Base-by-base conservation (phyloP, 2,888 invertebrate species). In the Nemoura dubitans region DNA sequence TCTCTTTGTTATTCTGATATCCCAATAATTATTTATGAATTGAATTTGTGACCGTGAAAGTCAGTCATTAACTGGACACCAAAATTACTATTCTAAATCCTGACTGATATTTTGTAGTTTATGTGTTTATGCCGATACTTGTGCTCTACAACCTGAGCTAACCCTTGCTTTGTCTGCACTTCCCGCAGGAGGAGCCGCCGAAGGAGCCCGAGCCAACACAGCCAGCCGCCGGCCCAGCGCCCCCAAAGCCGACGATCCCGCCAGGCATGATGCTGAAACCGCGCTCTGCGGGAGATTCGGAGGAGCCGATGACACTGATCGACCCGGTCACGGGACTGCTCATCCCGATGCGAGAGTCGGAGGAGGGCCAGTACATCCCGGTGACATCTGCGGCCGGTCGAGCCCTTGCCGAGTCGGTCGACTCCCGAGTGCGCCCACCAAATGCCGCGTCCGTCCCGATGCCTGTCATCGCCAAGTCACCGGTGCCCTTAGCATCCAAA, bases 311-410 rank as follows among this genome's bases (percentile, higher is more conserved):
- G 89, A 94, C 94, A 2, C 90, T 96, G 26, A 95, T 96, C 80
- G 96, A 96, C 91, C 95, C 96, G 0, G 95, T 95, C 0, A 96
- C 96, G 0, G 96, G 96, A 0, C 92, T 95, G 89, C 91, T 96
- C 43, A 95, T 94, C 87, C 94, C 95, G 0, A 94, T 95, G 93
- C 92, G 94, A 89, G 95, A 95, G 89, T 94, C 94, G 83, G 95
- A 95, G 90, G 96, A 95, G 90, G 94, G 94, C 16, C 93, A 94
- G 89, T 95, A 95, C 90, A 93, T 95, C 87, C 94, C 95, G 0
- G 92, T 94, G 29, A 86, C 87, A 1, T 87, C 87, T 27, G 87
- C 85, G 7, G 84, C 59, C 21, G 76, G 59, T 1, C 59, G 84
- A 0, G 59, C 86, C 2, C 78, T 83, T 1, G 30, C 81, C 26